Base-by-base conservation (phyloP, 2,797 vertebrate genomes). In the Rhynchotus rufescens region DNA sequence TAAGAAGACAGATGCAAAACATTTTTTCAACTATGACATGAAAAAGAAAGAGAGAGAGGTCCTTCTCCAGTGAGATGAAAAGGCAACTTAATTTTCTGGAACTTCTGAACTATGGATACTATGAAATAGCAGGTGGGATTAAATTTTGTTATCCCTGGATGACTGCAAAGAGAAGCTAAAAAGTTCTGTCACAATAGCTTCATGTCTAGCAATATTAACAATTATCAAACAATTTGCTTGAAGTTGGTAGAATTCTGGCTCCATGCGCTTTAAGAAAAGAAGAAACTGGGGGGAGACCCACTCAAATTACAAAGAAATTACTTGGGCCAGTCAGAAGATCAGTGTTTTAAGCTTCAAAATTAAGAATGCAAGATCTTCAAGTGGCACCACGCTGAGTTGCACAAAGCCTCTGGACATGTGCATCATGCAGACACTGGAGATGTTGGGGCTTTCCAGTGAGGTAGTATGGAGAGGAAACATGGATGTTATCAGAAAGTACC, bases 31-130 rank as follows among this genome's bases (percentile, higher is more conserved):
- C 0, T 59, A 44, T 14, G 47, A 67, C 3, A 7, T 21, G 26
- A 81, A 62, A 38, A 85, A 79, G 68, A 86, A 57, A 64, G 34
- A 75, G 34, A 75, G 2, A 64, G n/a, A 56, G 6, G 6, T 60
- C 12, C 5, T 85, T 73, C 26, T 6, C 7, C 16, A 2, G 0
- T 4, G 10, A 8, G 3, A 2, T 4, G 12, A 30, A 64, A 76
- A 68, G 17, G 30, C 7, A 6, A 5, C 20, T 86, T 91, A 45
- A 45, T 20, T 76, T 88, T 80, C 57, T 60, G 30, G 17, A 9
- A 52, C 2, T 17, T 19, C 7, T n/a, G 40, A 64, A 44, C 9
- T 19, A 38, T 7, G 62, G 20, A 67, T 67, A 4, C n/a, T 54
- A 40, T 6, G 28, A 77, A 80, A 30, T 4, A 9, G 64, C 23